These are phyloP conservation scores for Calcarius ornatus DNA, from an alignment of 2,113 vertebrate species.

Conservation along the genomic window DNA sequence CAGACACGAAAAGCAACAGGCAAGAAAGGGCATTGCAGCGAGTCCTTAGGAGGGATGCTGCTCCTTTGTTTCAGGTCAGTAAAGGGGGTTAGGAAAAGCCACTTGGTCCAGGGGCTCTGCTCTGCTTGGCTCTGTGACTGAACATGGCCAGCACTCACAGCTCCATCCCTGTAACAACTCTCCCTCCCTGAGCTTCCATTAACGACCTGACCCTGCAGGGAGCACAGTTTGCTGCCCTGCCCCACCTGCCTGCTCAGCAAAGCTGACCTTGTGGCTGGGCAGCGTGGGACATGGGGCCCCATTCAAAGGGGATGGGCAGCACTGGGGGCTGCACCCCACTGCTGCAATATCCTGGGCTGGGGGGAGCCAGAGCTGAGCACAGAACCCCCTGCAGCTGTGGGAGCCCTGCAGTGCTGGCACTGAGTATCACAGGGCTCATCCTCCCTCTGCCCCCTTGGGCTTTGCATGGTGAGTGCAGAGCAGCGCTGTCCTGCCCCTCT, in stretches of 20 bases:
- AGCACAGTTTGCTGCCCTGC: neutral
- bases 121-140: neutral
- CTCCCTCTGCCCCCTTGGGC: neutral
- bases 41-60: neutral
- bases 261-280: neutral
- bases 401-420: neutral
- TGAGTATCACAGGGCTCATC: neutral
- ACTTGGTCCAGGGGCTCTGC: neutral
- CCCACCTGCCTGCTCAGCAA: neutral
- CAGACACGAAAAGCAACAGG: neutral
- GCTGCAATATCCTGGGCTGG: neutral
- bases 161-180: rapidly evolving
- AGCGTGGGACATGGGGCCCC: rapidly evolving
- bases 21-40: slow-evolving; percentile 17
- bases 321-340: neutral
- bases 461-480: neutral
- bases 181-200: neutral
- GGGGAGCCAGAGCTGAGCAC: neutral
- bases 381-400: neutral
- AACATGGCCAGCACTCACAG: neutral
- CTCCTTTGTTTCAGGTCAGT: neutral
- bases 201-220: neutral
- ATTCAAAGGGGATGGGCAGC: neutral
- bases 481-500: neutral
- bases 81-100: neutral